Evolutionary conservation across 2,113 vertebrate genomes (phyloP).

Genomic region (Peromyscus californicus): DNA sequence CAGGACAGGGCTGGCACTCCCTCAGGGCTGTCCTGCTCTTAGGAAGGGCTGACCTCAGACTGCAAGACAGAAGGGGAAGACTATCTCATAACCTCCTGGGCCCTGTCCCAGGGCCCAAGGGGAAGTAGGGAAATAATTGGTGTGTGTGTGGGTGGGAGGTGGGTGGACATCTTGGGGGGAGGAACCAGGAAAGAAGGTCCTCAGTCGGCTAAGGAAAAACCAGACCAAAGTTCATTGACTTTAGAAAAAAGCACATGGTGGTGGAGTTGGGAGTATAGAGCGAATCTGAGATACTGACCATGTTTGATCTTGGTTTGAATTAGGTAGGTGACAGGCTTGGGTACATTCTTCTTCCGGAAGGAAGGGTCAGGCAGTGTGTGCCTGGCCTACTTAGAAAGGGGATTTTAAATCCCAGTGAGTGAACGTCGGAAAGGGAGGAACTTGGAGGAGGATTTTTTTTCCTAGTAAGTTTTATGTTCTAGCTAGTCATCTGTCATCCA

Average conservation of each 20-base stretch:
- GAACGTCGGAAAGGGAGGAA: conserved; percentile 30
- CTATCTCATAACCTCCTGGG: background rate
- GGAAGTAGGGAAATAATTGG: conserved; percentile 19
- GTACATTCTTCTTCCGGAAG: conserved; percentile 22
- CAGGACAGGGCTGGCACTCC: conserved; percentile 43
- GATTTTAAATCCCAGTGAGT: background rate
- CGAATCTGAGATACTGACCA: conserved; percentile 30
- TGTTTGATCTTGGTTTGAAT: conserved; percentile 53
- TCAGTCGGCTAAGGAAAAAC: conserved; percentile 61
- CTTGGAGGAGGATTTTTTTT: conserved; percentile 44
- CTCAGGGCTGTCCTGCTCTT: background rate
- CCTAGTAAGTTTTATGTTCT: conserved; percentile 52
- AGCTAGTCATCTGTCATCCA: background rate
- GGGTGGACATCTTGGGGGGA: conserved; percentile 27
- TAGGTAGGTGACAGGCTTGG: conserved; percentile 8
- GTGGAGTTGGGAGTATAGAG: conserved; percentile 17
- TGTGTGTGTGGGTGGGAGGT: conserved; percentile 44
- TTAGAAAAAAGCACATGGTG: conserved; percentile 54
- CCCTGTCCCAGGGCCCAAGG: background rate
- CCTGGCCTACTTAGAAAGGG: background rate
- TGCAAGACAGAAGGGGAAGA: background rate
- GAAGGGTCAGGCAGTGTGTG: conserved; percentile 20
- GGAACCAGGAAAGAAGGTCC: conserved; percentile 29
- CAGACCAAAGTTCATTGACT: conserved; percentile 75
- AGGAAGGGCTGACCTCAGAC: background rate